Percentiles rank a stretch among this genome's conserved stretches.
Conservation (phyloP, 2,113 vertebrate genomes). For the Caretta caretta region DNA sequence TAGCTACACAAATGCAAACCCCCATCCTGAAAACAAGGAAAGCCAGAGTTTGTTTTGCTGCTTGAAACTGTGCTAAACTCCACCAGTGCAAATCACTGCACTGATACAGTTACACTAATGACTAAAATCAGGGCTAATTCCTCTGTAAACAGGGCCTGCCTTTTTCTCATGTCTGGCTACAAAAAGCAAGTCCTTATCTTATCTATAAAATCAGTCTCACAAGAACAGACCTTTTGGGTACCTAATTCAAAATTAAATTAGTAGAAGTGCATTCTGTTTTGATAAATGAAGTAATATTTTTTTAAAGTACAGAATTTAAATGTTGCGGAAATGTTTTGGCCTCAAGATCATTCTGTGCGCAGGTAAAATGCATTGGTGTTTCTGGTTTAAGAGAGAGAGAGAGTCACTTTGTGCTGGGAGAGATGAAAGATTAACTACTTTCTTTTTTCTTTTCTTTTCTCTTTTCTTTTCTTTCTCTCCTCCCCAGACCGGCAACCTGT, state of each 20-base stretch:
- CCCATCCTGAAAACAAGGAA: background rate
- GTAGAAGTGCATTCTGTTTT: background rate
- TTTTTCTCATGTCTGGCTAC: background rate
- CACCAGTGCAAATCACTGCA: background rate
- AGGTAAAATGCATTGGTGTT: background rate
- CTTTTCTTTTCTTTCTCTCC: background rate
- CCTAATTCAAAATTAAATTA: background rate
- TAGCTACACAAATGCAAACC: background rate
- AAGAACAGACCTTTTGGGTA: background rate
- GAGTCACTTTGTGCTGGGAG: background rate
- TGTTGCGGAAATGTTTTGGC: background rate
- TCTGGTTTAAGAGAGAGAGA: background rate
- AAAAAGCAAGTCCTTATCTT: background rate
- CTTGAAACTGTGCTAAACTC: background rate
- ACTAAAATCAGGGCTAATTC: fast-evolving
- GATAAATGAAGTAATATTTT: background rate
- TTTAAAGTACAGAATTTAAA: background rate
- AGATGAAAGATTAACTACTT: background rate
- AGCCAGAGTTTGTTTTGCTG: background rate
- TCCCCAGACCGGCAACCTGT: slow-evolving; percentile 81
- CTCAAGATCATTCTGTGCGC: background rate
- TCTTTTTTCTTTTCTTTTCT: background rate
- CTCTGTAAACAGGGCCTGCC: background rate
- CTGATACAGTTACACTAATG: background rate
- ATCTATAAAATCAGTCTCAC: fast-evolving